Percentiles rank a stretch among this genome's conserved stretches.
These are phyloP conservation scores for Lepus oiostolus DNA, from an alignment of 2,797 vertebrate species.

Conservation along the genomic window DNA sequence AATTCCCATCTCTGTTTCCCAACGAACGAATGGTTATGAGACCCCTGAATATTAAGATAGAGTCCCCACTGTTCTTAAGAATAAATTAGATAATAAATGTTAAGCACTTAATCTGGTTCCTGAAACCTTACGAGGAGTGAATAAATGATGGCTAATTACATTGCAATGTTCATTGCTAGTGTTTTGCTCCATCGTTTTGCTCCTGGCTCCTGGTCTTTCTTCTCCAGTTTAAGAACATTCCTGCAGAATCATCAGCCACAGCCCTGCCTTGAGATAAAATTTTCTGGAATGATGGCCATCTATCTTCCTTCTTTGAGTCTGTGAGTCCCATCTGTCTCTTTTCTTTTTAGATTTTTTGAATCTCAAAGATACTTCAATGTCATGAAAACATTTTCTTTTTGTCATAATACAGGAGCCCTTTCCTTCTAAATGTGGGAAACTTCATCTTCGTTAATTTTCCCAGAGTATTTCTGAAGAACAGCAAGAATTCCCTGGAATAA, in stretches of 20 bases:
- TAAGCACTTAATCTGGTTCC: background rate
- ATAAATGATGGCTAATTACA: background rate
- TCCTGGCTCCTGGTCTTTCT: background rate
- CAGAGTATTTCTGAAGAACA: background rate
- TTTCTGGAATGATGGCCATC: background rate
- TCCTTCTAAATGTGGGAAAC: background rate
- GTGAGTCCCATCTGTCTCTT: background rate
- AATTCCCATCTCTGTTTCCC: background rate
- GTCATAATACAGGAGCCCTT: background rate
- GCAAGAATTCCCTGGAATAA: background rate
- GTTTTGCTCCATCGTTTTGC: conserved; percentile 29
- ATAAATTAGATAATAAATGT: background rate
- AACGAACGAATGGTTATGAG: background rate
- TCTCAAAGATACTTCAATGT: background rate
- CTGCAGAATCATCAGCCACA: background rate
- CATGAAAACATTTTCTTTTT: background rate
- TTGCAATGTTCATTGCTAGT: background rate
- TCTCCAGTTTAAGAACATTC: background rate
- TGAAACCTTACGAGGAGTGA: background rate
- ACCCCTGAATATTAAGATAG: background rate
- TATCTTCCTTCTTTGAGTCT: background rate
- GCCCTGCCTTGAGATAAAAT: background rate
- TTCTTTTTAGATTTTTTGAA: background rate
- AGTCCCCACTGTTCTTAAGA: background rate
- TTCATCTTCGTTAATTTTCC: background rate